Percentiles rank a stretch among this genome's conserved stretches.
These are phyloP conservation scores for Sorex araneus DNA, from an alignment of 2,113 vertebrate species.

Conservation along the genomic window DNA sequence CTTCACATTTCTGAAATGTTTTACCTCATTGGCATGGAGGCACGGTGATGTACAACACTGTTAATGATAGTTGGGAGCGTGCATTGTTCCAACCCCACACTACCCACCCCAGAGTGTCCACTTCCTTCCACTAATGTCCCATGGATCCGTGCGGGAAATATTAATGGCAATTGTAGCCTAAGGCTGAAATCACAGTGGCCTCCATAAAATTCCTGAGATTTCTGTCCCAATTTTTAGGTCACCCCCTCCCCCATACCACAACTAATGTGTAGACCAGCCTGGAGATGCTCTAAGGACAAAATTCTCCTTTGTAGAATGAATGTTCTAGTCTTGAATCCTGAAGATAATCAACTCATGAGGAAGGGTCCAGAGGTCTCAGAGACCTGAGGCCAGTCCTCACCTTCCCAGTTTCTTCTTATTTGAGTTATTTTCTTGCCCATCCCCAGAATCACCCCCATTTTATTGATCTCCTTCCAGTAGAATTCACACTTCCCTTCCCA, in stretches of 20 bases:
- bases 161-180: background rate
- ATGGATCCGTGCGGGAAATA: background rate
- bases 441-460: background rate
- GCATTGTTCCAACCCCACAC: no score
- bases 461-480: background rate
- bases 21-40: no score
- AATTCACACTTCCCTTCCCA: background rate
- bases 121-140: no score
- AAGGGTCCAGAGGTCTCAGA: background rate
- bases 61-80: no score
- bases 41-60: no score
- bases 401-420: background rate
- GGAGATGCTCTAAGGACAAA: background rate
- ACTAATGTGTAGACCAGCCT: background rate
- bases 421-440: background rate
- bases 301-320: constrained; percentile 18
- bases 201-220: background rate
- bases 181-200: background rate
- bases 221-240: background rate
- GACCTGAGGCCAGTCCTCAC: background rate
- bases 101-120: no score
- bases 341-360: background rate
- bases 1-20: no score
- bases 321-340: background rate
- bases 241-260: background rate